phyloP scores from a whole-genome alignment of 2,888 invertebrate species.

The Ectemnius lituratus region DNA sequence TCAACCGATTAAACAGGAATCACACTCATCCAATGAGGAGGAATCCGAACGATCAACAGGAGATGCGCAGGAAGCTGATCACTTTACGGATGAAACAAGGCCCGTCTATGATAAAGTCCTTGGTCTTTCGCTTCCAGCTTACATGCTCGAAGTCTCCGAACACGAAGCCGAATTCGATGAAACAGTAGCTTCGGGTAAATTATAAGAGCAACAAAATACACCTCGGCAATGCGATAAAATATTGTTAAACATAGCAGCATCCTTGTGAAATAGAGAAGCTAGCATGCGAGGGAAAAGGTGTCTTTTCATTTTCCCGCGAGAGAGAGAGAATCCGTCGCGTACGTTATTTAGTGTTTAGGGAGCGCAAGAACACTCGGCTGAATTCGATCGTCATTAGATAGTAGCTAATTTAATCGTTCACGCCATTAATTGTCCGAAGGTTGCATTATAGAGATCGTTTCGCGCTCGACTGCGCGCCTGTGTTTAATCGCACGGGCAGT shows the following conservation, averaged over 20 bases:
- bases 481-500: background rate
- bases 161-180: conserved; percentile 85
- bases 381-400: conserved; percentile 29
- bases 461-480: background rate
- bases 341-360: conserved; percentile 49
- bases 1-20: conserved; percentile 38
- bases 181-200: conserved; percentile 63
- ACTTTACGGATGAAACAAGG: conserved; percentile 83
- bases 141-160: conserved; percentile 84
- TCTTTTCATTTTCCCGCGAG: background rate
- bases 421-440: background rate
- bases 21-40: conserved; percentile 25
- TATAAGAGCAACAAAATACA: background rate
- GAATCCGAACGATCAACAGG: conserved; percentile 47
- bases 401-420: background rate
- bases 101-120: conserved; percentile 83
- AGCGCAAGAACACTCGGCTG: background rate
- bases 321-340: background rate
- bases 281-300: background rate
- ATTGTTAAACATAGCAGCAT: background rate
- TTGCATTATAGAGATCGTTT: background rate
- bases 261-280: conserved; percentile 6
- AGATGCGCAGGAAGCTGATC: conserved; percentile 58
- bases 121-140: conserved; percentile 83
- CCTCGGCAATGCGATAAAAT: no score